Evolutionary conservation across 2,888 invertebrate genomes (phyloP), one percentile per base, ranked within the genome.

Genomic region (Choreutis nemorana): DNA sequence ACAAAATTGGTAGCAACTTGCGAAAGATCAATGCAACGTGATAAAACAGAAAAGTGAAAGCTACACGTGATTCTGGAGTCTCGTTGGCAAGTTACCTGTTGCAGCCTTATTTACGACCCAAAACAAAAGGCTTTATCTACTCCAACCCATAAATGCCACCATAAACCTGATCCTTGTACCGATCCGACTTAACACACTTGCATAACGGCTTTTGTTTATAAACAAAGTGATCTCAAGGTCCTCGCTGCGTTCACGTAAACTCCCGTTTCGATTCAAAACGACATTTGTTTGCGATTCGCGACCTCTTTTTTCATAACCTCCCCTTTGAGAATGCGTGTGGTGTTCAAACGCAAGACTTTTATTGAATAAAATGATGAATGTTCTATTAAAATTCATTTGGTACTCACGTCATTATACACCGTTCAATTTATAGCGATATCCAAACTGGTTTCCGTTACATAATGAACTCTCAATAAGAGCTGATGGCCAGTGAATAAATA

Each of bases 71-170:
- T 64, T 64, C 62, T 58, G 55, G 62, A 67, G 60, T 67, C 68
- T 70, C 66, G 70, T 64, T 70, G 60, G 61, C 68, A 64, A 52
- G 45, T 56, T 78, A 78, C 78, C 78, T 77, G 78, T 78, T 78
- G 78, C 77, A 66, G 70, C 58, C 67, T 72, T 75, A 78, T 78
- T 78, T 78, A 77, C 68, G 78, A 73, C 63, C 77, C 72, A 73
- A 73, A 78, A 78, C 78, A 78, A 72, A n/a, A 58, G 75, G 72
- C 70, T 75, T 75, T 75, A 77, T 77, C 77, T 77, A 70, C 50
- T 53, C 50, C 55, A 63, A 63, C 60, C 66, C 68, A 72, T 61
- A 68, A 73, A 71, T 68, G 55, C 68, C 67, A 57, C 66, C 65
- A 68, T 75, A 70, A 77, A 72, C 64, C 63, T 59, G 66, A 67